A percentile compares a stretch with the other conserved stretches of the same genome.
These are phyloP conservation scores for Oophaga pumilio DNA, from an alignment of 2,113 vertebrate species.

Conservation along the genomic window DNA sequence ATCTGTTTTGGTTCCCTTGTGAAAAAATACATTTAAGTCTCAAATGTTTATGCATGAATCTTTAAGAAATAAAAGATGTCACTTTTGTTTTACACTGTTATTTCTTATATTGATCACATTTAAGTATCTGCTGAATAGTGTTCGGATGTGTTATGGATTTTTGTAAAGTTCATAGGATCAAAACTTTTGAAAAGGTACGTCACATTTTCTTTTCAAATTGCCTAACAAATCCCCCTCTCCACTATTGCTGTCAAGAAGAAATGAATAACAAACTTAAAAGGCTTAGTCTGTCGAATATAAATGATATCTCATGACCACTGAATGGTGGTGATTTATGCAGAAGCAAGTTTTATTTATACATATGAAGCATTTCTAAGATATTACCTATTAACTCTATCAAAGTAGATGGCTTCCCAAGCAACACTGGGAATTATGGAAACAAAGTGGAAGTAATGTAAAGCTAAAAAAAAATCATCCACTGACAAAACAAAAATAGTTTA, in stretches of 20 bases:
- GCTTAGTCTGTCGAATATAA: not conserved
- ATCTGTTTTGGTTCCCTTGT: conserved; percentile 45
- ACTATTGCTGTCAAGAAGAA: not conserved
- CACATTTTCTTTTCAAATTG: not conserved
- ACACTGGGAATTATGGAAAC: no score
- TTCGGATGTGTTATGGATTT: not conserved
- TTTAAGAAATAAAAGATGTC: conserved; percentile 6
- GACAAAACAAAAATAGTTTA: no score
- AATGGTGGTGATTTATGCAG: not conserved
- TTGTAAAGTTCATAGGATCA: not conserved
- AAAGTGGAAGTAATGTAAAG: no score
- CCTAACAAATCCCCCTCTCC: not conserved
- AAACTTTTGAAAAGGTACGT: not conserved
- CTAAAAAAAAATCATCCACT: no score
- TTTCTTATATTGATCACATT: not conserved
- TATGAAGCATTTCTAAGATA: no score
- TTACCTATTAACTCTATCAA: no score
- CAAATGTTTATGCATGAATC: conserved; percentile 31
- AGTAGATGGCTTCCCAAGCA: no score
- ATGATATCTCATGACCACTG: not conserved
- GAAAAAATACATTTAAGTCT: conserved; percentile 36
- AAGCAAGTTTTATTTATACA: not conserved
- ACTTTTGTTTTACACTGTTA: not conserved
- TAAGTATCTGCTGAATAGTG: not conserved
- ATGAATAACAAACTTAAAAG: not conserved